Evolutionary conservation across 2,888 invertebrate species (phyloP).

Genomic region (Cataglyphis livida): DNA sequence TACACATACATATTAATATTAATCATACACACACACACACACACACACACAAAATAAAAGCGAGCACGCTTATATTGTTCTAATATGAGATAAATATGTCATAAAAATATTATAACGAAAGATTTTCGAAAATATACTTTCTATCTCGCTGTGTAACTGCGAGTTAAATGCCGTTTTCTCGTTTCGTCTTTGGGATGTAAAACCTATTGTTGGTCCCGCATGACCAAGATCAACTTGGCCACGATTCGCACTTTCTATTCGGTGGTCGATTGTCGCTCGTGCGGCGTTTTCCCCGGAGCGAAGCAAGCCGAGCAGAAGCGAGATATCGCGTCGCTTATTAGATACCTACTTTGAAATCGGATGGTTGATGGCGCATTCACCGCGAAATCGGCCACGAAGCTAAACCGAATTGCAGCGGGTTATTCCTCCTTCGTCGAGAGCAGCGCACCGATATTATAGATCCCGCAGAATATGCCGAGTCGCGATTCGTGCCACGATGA

Average conservation of each 20-base stretch:
- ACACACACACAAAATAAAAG: no score
- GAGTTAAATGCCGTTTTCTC: conserved; percentile 30
- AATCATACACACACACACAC: no score
- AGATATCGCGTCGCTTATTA: conserved; percentile 58
- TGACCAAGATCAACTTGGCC: conserved; percentile 39
- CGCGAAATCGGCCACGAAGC: conserved; percentile 55
- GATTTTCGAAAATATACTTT: conserved; percentile 4
- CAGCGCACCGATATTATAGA: conserved; percentile 70
- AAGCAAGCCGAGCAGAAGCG: conserved; percentile 57
- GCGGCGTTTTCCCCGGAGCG: conserved; percentile 47
- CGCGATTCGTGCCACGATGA: conserved; percentile 71
- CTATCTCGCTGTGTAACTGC: not conserved
- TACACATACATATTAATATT: no score
- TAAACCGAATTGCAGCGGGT: conserved; percentile 57
- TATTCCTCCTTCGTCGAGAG: conserved; percentile 27
- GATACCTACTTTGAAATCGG: conserved; percentile 55
- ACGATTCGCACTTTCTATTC: conserved; percentile 67
- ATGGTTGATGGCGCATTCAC: conserved; percentile 47
- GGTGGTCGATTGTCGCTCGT: conserved; percentile 55
- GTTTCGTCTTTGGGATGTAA: conserved; percentile 46
- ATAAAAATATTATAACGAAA: not conserved
- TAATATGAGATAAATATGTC: no score
- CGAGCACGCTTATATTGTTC: no score
- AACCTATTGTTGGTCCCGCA: conserved; percentile 57
- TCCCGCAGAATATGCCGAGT: conserved; percentile 57